A percentile compares a stretch with the other conserved stretches of the same genome.
phyloP scores from a whole-genome alignment of 2,797 vertebrate species.

The Dromococcyx pavoninus region DNA sequence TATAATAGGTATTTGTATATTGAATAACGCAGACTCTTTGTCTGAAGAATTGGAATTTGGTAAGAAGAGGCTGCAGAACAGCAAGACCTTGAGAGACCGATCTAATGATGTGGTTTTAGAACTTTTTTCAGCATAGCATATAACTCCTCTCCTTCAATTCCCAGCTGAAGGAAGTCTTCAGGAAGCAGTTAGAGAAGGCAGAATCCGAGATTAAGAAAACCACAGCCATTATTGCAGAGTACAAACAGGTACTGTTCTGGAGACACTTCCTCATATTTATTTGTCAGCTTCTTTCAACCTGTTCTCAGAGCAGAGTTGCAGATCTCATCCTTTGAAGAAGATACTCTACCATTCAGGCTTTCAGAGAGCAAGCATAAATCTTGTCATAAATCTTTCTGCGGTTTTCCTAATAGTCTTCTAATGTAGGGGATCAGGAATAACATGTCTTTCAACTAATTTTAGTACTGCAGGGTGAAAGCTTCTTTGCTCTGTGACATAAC shows the following conservation, averaged over 20 bases:
- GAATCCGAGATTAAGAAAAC: conserved; percentile 98
- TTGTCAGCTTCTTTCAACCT: neutral
- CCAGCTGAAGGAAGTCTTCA: conserved; percentile 96
- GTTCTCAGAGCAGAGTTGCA: neutral
- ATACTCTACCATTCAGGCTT: neutral
- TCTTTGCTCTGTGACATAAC: neutral
- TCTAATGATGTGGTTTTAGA: neutral
- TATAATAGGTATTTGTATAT: neutral
- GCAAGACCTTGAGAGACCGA: neutral
- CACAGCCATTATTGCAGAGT: conserved; percentile 95
- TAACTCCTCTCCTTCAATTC: neutral
- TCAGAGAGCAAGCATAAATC: neutral
- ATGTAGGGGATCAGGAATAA: neutral
- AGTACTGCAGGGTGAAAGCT: neutral
- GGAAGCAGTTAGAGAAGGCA: conserved; percentile 96
- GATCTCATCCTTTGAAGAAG: neutral
- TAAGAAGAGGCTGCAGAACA: neutral
- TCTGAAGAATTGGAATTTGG: neutral
- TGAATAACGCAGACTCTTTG: neutral
- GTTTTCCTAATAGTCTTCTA: neutral
- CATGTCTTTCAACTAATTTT: neutral
- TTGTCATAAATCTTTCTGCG: neutral
- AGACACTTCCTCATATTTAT: neutral
- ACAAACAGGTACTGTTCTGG: conserved; percentile 88
- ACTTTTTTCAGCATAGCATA: neutral